Evolutionary conservation across 2,797 vertebrate species (phyloP).

Genomic region (Limnodromus scolopaceus): DNA sequence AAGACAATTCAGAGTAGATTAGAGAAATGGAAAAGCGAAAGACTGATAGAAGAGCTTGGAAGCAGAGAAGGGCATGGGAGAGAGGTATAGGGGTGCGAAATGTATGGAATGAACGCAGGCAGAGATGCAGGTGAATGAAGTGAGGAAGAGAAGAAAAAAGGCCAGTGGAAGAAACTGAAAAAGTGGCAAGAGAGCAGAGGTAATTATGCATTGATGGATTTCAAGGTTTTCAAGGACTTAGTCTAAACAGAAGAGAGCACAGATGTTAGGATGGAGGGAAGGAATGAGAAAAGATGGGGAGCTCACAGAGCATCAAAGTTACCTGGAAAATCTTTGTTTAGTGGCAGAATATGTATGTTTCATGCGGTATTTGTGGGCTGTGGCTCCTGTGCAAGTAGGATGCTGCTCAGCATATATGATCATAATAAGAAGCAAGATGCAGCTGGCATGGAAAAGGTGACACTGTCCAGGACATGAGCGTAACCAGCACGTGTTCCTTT

Average conservation of each 20-base stretch:
- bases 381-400: background rate
- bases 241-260: background rate
- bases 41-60: background rate
- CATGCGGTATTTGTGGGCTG: background rate
- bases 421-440: background rate
- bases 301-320: background rate
- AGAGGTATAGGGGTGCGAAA: background rate
- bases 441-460: constrained; percentile 41
- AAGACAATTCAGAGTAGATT: background rate
- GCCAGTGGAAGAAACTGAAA: background rate
- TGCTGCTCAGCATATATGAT: background rate
- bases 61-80: background rate
- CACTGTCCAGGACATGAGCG: background rate
- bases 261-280: background rate
- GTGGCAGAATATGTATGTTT: background rate
- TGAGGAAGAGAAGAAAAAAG: background rate
- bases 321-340: background rate
- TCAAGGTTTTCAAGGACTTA: background rate
- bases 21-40: background rate
- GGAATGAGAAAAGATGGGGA: background rate
- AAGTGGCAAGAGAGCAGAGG: background rate
- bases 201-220: background rate
- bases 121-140: background rate
- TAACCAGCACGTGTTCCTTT: constrained; percentile 10
- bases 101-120: background rate